Conservation (phyloP, 2,888 invertebrate genomes). For the Pantelozetes paolii region DNA sequence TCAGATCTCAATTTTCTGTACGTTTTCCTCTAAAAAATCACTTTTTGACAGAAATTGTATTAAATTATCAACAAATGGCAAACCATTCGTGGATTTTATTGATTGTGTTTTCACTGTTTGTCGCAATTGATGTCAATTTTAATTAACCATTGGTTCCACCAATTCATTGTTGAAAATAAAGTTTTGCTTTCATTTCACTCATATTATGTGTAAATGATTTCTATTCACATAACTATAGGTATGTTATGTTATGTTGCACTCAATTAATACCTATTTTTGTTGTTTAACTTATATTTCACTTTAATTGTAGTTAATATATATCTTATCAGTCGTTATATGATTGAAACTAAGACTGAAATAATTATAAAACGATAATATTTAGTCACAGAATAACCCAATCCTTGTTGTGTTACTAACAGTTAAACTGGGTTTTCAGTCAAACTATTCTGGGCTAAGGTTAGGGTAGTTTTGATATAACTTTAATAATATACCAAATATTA, state of each 20-base stretch:
- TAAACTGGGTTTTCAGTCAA: not conserved
- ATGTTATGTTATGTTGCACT: conserved; percentile 2
- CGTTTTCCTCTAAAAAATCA: not conserved
- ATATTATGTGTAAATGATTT: not conserved
- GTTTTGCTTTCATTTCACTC: not conserved
- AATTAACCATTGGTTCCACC: not conserved
- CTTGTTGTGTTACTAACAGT: not conserved
- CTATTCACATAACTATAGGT: not conserved
- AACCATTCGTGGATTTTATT: not conserved
- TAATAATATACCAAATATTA: too few relatives aligned
- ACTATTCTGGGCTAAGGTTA: not conserved
- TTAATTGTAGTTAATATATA: conserved; percentile 5
- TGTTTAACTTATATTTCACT: not conserved
- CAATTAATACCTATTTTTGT: not conserved
- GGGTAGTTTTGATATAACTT: not conserved
- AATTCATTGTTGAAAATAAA: conserved; percentile 5
- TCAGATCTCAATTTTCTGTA: not conserved
- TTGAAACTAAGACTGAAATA: too few relatives aligned
- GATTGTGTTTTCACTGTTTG: not conserved
- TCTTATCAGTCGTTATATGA: not conserved
- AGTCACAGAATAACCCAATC: too few relatives aligned
- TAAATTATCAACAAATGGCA: conserved; percentile 28
- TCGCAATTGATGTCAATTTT: conserved; percentile 7
- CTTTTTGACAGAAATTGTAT: conserved; percentile 14
- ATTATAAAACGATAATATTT: too few relatives aligned